phyloP scores from a whole-genome alignment of 2,888 invertebrate species.

The Nebria brevicollis region DNA sequence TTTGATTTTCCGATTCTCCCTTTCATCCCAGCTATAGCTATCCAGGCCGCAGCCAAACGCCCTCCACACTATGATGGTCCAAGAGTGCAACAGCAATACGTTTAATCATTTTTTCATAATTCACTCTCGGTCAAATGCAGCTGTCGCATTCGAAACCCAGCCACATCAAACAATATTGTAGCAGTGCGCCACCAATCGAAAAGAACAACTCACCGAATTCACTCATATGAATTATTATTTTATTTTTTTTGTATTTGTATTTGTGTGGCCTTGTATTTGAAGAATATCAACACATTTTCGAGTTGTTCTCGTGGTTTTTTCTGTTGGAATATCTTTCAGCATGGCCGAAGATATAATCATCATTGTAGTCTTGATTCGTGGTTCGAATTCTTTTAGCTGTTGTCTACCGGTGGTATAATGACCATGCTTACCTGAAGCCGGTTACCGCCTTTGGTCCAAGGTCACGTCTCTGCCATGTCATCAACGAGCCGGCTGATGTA shows the following conservation, averaged over 20 bases:
- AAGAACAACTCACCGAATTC: slow-evolving; percentile 1
- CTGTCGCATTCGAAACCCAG: slow-evolving; percentile 37
- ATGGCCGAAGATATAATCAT: not conserved
- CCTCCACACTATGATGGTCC: slow-evolving; percentile 28
- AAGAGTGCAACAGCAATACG: slow-evolving; percentile 38
- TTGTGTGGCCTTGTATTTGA: too few species aligned
- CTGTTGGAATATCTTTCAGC: not conserved
- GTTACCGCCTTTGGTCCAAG: not conserved
- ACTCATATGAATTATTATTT: too few species aligned
- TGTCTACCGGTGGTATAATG: not conserved
- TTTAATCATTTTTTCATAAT: slow-evolving; percentile 50
- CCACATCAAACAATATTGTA: slow-evolving; percentile 9
- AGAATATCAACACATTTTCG: too few species aligned
- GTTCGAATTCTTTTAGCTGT: not conserved
- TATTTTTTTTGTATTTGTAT: too few species aligned
- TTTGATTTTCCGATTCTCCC: slow-evolving; percentile 20
- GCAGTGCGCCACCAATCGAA: slow-evolving; percentile 11
- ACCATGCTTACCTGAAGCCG: not conserved
- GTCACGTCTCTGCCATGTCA: slow-evolving; percentile 1
- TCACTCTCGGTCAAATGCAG: slow-evolving; percentile 49
- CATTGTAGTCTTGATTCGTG: slow-evolving; percentile 1
- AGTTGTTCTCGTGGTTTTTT: too few species aligned
- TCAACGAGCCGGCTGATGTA: not conserved
- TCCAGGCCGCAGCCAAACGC: not conserved
- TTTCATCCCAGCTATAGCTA: not conserved